Evolutionary conservation across 2,888 invertebrate genomes (phyloP).

Genomic region (Ochlodes sylvanus): DNA sequence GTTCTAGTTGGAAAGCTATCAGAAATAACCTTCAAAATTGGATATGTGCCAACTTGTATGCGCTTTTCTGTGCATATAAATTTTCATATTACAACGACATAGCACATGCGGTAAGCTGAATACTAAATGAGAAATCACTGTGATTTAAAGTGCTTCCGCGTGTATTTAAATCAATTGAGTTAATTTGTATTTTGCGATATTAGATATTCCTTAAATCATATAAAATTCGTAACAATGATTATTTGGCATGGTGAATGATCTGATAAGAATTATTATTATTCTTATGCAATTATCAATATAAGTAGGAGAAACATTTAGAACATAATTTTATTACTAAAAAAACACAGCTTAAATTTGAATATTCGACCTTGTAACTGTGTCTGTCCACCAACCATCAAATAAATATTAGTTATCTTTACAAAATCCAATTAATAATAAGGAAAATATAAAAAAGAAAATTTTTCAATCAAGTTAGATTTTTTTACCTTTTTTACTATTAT

Average conservation of each 20-base stretch:
- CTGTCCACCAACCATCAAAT: no score
- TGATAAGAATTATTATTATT: no score
- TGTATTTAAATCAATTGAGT: conserved; percentile 40
- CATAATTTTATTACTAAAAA: no score
- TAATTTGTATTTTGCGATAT: conserved; percentile 34
- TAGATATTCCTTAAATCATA: conserved; percentile 15
- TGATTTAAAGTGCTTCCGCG: conserved; percentile 33
- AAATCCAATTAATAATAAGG: no score
- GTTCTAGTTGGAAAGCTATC: conserved; percentile 46
- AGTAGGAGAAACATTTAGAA: no score
- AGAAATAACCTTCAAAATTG: conserved; percentile 48
- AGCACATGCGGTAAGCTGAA: conserved; percentile 42
- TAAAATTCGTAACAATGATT: background rate
- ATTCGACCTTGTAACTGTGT: no score
- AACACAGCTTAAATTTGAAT: no score
- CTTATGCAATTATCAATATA: no score
- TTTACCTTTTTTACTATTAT: no score
- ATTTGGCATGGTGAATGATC: background rate
- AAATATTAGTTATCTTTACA: no score
- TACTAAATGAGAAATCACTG: conserved; percentile 47
- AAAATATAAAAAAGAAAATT: no score
- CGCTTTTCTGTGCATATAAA: conserved; percentile 49
- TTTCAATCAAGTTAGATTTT: no score
- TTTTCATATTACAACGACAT: conserved; percentile 46
- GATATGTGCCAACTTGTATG: conserved; percentile 50